Evolutionary conservation across 2,113 vertebrate genomes (phyloP).

Genomic region (Emydura subglobosa): DNA sequence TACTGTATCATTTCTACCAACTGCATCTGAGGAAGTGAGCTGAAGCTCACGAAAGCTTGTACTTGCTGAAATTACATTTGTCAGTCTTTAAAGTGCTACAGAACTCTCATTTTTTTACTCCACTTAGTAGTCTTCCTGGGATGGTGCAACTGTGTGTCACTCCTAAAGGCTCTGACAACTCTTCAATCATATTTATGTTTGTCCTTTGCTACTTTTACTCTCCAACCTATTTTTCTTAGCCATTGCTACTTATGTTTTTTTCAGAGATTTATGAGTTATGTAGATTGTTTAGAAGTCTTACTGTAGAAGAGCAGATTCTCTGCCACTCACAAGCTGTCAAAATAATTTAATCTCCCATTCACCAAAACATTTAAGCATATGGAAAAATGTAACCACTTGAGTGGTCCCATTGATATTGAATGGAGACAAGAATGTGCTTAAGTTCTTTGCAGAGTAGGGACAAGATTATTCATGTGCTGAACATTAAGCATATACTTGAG

Average conservation of each 20-base stretch:
- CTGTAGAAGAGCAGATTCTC: background rate
- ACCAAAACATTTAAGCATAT: background rate
- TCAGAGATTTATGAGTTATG: background rate
- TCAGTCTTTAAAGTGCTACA: no score
- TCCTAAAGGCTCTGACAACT: background rate
- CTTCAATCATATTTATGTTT: background rate
- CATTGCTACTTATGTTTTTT: constrained; percentile 20
- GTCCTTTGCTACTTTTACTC: constrained; percentile 15
- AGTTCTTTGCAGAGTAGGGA: background rate
- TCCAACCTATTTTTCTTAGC: constrained; percentile 4
- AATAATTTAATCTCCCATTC: background rate
- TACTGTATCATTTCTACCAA: no score
- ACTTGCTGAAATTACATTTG: no score
- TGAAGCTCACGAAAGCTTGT: no score
- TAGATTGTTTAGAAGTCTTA: constrained; percentile 35
- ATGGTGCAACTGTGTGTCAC: background rate
- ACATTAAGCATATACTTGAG: background rate
- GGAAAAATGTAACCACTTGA: background rate
- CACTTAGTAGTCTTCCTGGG: constrained; percentile 9
- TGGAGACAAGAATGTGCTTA: background rate
- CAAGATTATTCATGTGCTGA: background rate
- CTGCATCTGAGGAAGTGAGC: no score
- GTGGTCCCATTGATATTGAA: background rate
- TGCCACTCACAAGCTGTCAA: background rate
- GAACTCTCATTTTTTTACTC: no score